Evolutionary conservation across 1,140 invertebrate genomes (phyloP), one percentile per base, ranked within the genome.

Genomic region (Achatina immaculata): DNA sequence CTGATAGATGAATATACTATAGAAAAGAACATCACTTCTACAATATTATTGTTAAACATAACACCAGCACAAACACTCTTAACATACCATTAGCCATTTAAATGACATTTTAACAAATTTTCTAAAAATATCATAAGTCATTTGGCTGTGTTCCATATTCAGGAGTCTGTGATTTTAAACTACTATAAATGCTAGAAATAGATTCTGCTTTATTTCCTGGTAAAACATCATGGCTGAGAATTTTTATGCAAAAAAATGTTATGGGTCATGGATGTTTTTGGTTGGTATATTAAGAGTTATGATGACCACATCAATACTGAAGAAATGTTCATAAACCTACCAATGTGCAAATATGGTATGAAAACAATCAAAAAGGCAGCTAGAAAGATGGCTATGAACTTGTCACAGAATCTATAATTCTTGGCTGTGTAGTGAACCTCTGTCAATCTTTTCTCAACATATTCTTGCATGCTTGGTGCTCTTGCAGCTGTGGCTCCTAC

Each of bases 281-380:
- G 31, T 34, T 38, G n/a, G 31, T 38, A 28, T 0, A 31, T 38
- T 40, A 51, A 36, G 45, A 19, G 24, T 36, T 40, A 51, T 31
- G 51, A 19, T 1, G 16, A 75, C n/a, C 0, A n/a, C 34, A 19
- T 48, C 48, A 65, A 0, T 40, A 31, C 31, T 31, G 24, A 43
- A 78, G 43, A 19, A 69, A 2, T 19, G 34, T 2, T 24, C 66
- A 19, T 31, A 21, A 66, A 78, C 83, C 79, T 82, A 89, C 89
- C 89, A 66, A 90, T 88, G 71, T 90, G 89, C 24, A 90, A 28
- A 78, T 87, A 88, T 2, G 89, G 89, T 31, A 90, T 81, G 21
- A 86, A 19, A 21, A 84, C 62, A 14, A 88, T 69, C 28, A 88
- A 40, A 0, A 89, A 19, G 6, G 83, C 72, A 65, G 85, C 87